phyloP scores from a whole-genome alignment of 2,888 invertebrate genomes.

The Azorinus chamasolen region DNA sequence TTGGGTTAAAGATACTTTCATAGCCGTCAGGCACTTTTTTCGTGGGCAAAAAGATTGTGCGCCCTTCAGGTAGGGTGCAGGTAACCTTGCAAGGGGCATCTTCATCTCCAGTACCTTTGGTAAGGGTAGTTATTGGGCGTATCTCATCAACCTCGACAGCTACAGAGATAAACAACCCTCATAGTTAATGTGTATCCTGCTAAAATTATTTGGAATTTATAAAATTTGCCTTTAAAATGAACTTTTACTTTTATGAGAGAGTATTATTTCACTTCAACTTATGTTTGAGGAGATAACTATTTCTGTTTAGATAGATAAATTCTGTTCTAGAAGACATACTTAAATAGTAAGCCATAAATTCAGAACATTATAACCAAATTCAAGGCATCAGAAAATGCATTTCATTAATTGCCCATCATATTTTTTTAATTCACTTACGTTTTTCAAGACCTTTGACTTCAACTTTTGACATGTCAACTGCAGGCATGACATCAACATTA shows the following conservation, averaged over 20 bases:
- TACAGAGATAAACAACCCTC: constrained; percentile 20
- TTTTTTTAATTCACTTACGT: constrained; percentile 41
- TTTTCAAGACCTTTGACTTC: constrained; percentile 58
- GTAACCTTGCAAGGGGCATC: constrained; percentile 64
- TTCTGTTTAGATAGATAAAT: too few relatives aligned
- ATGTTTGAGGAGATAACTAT: too few relatives aligned
- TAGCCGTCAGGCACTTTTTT: constrained; percentile 92
- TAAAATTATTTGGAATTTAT: too few relatives aligned
- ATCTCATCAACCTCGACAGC: constrained; percentile 61
- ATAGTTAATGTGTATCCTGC: too few relatives aligned
- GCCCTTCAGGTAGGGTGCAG: constrained; percentile 81
- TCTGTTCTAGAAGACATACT: too few relatives aligned
- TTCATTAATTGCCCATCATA: too few relatives aligned
- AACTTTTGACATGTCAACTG: constrained; percentile 88
- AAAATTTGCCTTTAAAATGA: too few relatives aligned
- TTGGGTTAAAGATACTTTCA: constrained; percentile 83
- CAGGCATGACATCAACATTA: constrained; percentile 76
- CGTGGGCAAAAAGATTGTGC: constrained; percentile 91
- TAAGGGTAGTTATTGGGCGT: constrained; percentile 50
- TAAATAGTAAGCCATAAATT: too few relatives aligned
- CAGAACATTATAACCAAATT: too few relatives aligned
- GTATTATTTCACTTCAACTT: too few relatives aligned
- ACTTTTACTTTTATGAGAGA: too few relatives aligned
- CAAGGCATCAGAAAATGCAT: too few relatives aligned
- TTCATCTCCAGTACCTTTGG: constrained; percentile 63